Base-by-base conservation (phyloP, 2,888 invertebrate species). In the Hedya salicella region DNA sequence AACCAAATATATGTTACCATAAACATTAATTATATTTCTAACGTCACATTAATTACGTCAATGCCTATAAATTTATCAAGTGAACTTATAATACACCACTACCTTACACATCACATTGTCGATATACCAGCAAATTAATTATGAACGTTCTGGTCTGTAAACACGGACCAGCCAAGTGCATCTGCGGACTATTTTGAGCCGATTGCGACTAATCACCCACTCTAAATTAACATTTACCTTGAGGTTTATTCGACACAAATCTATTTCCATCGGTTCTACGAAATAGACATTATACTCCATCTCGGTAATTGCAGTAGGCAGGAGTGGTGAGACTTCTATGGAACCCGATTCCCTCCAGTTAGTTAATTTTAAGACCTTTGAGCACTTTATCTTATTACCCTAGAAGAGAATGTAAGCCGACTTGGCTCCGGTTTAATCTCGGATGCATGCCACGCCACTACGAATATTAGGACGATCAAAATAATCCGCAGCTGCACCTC, bases 21-120 rank as follows among this genome's bases (percentile, higher is more conserved):
- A 57, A 57, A 50, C 57, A 52, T 64, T 52, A 57, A 57, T 52
- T 64, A 57, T 64, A 64, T 57, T 64, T 57, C 50, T 57, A 64
- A 57, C 57, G 49, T 21, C 63, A 56, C 63, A 56, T 63, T 48
- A 39, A 49, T 56, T 36, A 63, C 48, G 56, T 49, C 40, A 63
- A 63, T 49, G 40, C 30, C 40, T 63, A 56, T 40, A 63, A 63
- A 56, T 54, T 62, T 54, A 56, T 48, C 62, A 39, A 56, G 56
- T 64, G 32, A 64, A 57, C 64, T 64, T 64, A 64, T 21, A 57
- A 44, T 64, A 64, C 64, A 50, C 64, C 57, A 36, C 36, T 57
- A 64, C 57, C 57, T 14, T 44, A 57, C 16, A 64, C 42, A 64
- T 64, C 25, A 50, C 57, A 64, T 57, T 44, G 44, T 52, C 36